A percentile compares a stretch with the other conserved stretches of the same genome.
Evolutionary conservation across 1,140 invertebrate species (phyloP).

Genomic region (Drosophila nikananu): DNA sequence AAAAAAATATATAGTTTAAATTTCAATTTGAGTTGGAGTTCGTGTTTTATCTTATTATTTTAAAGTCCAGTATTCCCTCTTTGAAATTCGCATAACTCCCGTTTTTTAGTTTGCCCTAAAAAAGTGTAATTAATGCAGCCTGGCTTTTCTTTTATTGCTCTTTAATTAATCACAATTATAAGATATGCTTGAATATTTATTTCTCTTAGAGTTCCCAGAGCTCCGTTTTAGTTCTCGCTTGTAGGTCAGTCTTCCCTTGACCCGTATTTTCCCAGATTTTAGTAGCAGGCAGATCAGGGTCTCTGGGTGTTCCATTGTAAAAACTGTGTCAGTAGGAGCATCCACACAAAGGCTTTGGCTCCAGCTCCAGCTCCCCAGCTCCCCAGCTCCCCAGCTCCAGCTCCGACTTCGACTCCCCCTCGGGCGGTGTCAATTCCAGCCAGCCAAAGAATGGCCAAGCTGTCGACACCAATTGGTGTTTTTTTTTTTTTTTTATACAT

Average conservation of each 20-base stretch:
- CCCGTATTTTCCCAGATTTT: slow-evolving; percentile 17
- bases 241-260: slow-evolving; percentile 17
- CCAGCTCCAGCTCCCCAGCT: background rate
- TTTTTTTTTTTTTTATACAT: slow-evolving; percentile 20
- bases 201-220: background rate
- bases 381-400: background rate
- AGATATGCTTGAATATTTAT: background rate
- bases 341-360: slow-evolving; percentile 23
- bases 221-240: background rate
- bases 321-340: slow-evolving; percentile 55
- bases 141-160: background rate
- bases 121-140: background rate
- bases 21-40: too few relatives aligned
- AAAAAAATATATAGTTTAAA: too few relatives aligned
- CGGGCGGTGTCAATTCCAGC: slow-evolving; percentile 31
- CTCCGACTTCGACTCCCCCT: slow-evolving; percentile 5
- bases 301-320: slow-evolving; percentile 22
- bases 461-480: slow-evolving; percentile 51
- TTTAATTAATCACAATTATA: background rate
- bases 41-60: too few relatives aligned
- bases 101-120: too few relatives aligned
- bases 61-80: too few relatives aligned
- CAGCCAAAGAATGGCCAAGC: slow-evolving; percentile 34
- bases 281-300: background rate
- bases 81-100: too few relatives aligned